Base-by-base conservation (phyloP, 2,888 invertebrate genomes). In the Lycaena phlaeas region DNA sequence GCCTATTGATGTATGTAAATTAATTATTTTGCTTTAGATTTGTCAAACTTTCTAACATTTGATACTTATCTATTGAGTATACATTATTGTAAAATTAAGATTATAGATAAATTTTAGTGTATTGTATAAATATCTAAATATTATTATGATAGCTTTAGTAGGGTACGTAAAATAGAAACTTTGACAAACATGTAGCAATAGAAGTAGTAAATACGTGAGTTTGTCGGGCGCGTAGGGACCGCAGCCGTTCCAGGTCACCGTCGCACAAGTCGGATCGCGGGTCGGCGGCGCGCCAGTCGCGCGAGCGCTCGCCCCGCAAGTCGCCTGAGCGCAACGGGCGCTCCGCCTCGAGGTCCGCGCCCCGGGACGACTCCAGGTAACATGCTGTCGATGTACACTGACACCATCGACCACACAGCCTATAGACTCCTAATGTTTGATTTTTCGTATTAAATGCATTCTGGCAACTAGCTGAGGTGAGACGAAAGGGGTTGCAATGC, bases 221-320 rank as follows among this genome's bases (percentile, higher is more conserved):
- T 47, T 52, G 41, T 56, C 53, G 49, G 44, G 47, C 52, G 52
- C 60, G 18, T 66, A 81, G 82, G 75, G 75, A 68, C 46, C 73
- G 75, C 71, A 79, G 79, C 61, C 68, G 73, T 27, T 74, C 78
- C 27, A 61, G 65, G 17, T 76, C 72, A 36, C 59, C 62, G 27
- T 57, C 68, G 27, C 65, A 62, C 47, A 61, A 61, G 52, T 62
- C 67, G 30, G 62, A 59, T 10, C 64, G 66, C 9, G 65, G 66
- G 44, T 64, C 69, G 10, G 51, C 49, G 45, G 46, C 64, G 12
- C 64, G 64, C 7, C 55, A 57, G 38, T 65, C 73, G 18, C 55
- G 48, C 22, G 53, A 51, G 34, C 53, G 54, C 37, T 54, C 57
- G 36, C 54, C 53, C 48, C 55, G 46, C 46, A 62, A 61, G 46